Percentiles rank a stretch among this genome's conserved stretches.
These are phyloP conservation scores for Caenorhabditis auriculariae DNA, from an alignment of 2,888 invertebrate genomes.

Conservation along the genomic window DNA sequence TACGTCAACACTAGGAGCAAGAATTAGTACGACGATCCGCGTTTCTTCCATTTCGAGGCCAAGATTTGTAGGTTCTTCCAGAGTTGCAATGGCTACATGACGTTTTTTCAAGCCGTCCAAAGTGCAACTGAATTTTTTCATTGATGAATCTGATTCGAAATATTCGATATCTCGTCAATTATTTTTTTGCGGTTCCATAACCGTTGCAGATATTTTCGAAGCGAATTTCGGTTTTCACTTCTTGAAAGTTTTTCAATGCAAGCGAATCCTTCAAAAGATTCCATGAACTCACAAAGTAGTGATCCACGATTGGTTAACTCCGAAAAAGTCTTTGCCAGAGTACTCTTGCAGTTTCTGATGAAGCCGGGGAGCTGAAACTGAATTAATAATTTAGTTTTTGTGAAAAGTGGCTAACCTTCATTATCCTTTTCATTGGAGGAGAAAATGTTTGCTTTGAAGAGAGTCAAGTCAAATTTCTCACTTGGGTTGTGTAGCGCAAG, in stretches of 20 bases:
- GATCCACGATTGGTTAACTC: conserved; percentile 46
- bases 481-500: conserved; percentile 15
- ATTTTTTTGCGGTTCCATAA: too few species aligned
- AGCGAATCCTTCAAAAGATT: not conserved
- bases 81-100: conserved; percentile 44
- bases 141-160: too few species aligned
- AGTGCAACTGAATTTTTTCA: conserved; percentile 37
- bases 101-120: conserved; percentile 38
- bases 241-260: not conserved
- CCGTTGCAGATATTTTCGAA: too few species aligned
- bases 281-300: conserved; percentile 40
- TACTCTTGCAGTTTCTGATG: conserved; percentile 33
- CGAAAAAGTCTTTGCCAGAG: conserved; percentile 29
- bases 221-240: too few species aligned
- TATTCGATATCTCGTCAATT: too few species aligned
- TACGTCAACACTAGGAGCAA: conserved; percentile 38
- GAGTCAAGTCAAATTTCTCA: conserved; percentile 27
- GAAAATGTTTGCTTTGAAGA: conserved; percentile 20
- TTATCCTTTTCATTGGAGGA: not conserved
- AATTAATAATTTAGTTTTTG: not conserved
- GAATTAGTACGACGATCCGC: conserved; percentile 36
- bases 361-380: conserved; percentile 16
- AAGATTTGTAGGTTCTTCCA: conserved; percentile 48
- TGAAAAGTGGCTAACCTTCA: not conserved
- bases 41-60: conserved; percentile 48